Base-by-base conservation (phyloP, 2,888 invertebrate species). In the Ommatoiulus sabulosus region DNA sequence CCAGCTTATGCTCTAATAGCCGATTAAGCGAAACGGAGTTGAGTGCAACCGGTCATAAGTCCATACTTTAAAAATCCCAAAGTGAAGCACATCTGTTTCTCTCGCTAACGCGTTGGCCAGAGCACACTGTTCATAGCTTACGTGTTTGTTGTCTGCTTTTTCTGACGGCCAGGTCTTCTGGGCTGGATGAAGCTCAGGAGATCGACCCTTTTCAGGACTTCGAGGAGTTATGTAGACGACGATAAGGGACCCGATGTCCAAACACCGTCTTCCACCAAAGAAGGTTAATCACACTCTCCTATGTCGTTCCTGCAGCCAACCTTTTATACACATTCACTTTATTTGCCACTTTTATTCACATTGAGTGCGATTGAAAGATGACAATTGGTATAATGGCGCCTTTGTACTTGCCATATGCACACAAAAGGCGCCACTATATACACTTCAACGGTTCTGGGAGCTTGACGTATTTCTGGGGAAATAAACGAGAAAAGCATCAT, bases 111-210 rank as follows among this genome's bases (percentile, higher is more conserved):
- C 20, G 6, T 72, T 20, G 72, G 72, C 10, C 20, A 72, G 72
- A 72, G 72, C 24, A 43, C 44, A 12, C 44, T 44, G 86, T 48
- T 48, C 44, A 44, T 44, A 86, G 86, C 86, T 86, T 48, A 86
- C 44, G 86, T 86, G 86, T 86, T 44, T 86, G 44, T 86, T 46
- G 72, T 72, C 72, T 86, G 35, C 84, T 88, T 88, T 84, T 84
- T 85, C 72, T 46, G 46, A 84, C 10, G 88, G 84, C 44, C 88
- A 88, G 88, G 88, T 35, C 88, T 88, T 84, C 52, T 88, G 88
- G 88, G 88, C 88, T 88, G 88, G 84, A 88, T 88, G 85, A 88
- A 88, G 88, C 88, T 88, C 88, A 88, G 85, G 72, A 88, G 88
- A 48, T 57, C 88, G 43, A 48, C 72, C 44, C 57, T 88, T 88